phyloP scores from a whole-genome alignment of 2,888 invertebrate species.

The Oxycera nigricornis region DNA sequence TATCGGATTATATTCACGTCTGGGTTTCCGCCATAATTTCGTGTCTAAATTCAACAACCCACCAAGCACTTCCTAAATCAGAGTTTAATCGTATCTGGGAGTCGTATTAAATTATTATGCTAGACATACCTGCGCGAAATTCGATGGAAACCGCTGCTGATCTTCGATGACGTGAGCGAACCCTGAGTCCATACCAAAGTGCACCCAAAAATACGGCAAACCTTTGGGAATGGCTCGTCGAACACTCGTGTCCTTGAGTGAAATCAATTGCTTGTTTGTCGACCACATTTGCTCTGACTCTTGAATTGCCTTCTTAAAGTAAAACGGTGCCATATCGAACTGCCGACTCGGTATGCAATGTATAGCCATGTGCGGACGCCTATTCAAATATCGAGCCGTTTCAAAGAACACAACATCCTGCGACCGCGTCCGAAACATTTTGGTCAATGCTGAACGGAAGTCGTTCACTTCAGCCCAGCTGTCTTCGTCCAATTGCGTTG shows the following conservation, averaged over 20 bases:
- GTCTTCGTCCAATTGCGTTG: constrained; percentile 91
- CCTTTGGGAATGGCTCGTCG: constrained; percentile 88
- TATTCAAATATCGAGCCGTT: constrained; percentile 76
- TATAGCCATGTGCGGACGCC: constrained; percentile 82
- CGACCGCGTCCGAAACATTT: constrained; percentile 75
- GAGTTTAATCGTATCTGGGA: background rate
- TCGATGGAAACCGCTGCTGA: constrained; percentile 80
- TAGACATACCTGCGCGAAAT: constrained; percentile 82
- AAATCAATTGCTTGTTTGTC: constrained; percentile 89
- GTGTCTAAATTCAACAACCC: constrained; percentile 93
- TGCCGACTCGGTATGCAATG: constrained; percentile 88
- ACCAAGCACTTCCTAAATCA: constrained; percentile 84
- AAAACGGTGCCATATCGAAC: constrained; percentile 91
- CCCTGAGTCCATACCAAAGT: constrained; percentile 90
- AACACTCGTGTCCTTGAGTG: constrained; percentile 73
- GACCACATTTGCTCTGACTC: constrained; percentile 97
- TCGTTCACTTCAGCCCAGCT: constrained; percentile 85
- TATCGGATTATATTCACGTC: constrained; percentile 65
- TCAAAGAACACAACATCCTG: constrained; percentile 92
- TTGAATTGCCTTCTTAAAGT: constrained; percentile 96
- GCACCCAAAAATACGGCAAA: constrained; percentile 92
- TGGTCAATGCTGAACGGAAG: constrained; percentile 78
- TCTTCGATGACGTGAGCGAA: constrained; percentile 98
- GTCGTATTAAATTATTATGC: too few species aligned
- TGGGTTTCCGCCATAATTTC: constrained; percentile 83